These are phyloP conservation scores for Laspeyria flexula DNA, from an alignment of 2,888 invertebrate species.

Conservation along the genomic window DNA sequence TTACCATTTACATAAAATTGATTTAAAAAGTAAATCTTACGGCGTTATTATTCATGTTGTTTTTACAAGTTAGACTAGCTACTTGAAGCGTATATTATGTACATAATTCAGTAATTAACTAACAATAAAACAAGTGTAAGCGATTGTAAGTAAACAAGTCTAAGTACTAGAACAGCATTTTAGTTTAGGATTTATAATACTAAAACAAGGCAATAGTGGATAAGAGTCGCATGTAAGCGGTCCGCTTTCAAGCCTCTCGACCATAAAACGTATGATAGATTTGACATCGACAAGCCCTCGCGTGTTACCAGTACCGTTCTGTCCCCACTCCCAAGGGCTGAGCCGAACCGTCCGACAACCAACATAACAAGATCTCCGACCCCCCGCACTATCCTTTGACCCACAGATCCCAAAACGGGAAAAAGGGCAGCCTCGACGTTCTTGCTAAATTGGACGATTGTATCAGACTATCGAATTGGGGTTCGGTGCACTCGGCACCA, in stretches of 20 bases:
- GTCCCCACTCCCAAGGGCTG: slow-evolving; percentile 79
- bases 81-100: too few relatives aligned
- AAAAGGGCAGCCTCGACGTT: slow-evolving; percentile 50
- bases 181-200: slow-evolving; percentile 37
- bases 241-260: slow-evolving; percentile 71
- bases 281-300: slow-evolving; percentile 77
- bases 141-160: too few relatives aligned
- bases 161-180: too few relatives aligned
- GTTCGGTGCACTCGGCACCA: slow-evolving; percentile 81
- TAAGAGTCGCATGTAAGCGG: slow-evolving; percentile 75
- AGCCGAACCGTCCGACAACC: slow-evolving; percentile 57
- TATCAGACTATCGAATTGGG: slow-evolving; percentile 70
- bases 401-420: slow-evolving; percentile 45
- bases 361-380: slow-evolving; percentile 56
- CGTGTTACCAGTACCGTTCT: slow-evolving; percentile 75
- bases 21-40: too few relatives aligned
- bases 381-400: slow-evolving; percentile 48
- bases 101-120: neutral
- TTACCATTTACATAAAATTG: too few relatives aligned
- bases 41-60: too few relatives aligned
- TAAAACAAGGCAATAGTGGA: slow-evolving; percentile 54
- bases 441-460: slow-evolving; percentile 61
- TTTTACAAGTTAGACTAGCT: too few relatives aligned
- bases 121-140: neutral
- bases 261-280: slow-evolving; percentile 84